A percentile compares a stretch with the other conserved stretches of the same genome.
phyloP scores from a whole-genome alignment of 2,113 vertebrate species.

The Amazona vittata region DNA sequence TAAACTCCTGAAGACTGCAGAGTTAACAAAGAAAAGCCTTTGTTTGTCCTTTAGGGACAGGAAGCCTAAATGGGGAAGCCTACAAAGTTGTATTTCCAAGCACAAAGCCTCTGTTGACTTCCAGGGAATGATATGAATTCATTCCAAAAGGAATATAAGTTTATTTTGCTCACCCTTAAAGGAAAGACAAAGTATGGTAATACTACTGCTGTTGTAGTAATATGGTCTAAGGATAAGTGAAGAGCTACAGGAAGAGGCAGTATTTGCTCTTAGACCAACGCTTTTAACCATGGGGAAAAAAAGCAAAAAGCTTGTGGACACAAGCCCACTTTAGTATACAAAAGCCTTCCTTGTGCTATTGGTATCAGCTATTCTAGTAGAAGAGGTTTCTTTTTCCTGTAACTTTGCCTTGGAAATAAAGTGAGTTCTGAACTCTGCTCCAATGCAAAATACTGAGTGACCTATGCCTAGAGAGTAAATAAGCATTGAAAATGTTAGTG shows the following conservation, averaged over 20 bases:
- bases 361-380: neutral
- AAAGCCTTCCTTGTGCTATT: neutral
- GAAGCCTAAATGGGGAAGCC: neutral
- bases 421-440: neutral
- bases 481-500: neutral
- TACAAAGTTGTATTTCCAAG: neutral
- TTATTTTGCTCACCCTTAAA: neutral
- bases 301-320: neutral
- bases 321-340: neutral
- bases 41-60: neutral
- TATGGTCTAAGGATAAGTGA: neutral
- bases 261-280: neutral
- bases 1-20: neutral
- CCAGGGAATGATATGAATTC: neutral
- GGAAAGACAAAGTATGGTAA: neutral
- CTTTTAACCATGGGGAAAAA: neutral
- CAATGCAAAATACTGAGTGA: neutral
- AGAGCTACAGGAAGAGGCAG: neutral
- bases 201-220: neutral
- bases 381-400: neutral
- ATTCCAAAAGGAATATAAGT: neutral
- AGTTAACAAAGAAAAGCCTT: neutral
- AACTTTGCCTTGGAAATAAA: neutral
- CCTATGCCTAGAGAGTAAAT: neutral
- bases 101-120: neutral